phyloP scores from a whole-genome alignment of 2,888 invertebrate species.

The Drosophila nr. perissopoda region DNA sequence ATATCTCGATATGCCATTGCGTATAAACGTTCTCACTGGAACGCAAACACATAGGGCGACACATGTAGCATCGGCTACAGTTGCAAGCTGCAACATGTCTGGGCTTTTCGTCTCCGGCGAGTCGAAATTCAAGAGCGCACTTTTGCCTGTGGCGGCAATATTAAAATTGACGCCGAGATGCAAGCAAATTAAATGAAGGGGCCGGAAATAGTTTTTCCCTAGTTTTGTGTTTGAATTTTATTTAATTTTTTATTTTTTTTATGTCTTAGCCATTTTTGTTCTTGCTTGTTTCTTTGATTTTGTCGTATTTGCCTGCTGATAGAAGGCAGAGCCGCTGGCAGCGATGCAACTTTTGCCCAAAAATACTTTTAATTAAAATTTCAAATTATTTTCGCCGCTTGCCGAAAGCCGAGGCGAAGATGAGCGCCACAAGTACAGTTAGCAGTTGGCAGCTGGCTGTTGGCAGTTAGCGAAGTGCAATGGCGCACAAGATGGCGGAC shows the following conservation, averaged over 20 bases:
- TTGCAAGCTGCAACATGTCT: constrained; percentile 57
- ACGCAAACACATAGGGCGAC: constrained; percentile 11
- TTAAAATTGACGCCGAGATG: constrained; percentile 74
- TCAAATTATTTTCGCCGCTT: constrained; percentile 77
- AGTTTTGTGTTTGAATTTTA: constrained; percentile 46
- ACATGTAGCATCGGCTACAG: constrained; percentile 69
- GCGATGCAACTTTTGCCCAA: constrained; percentile 72
- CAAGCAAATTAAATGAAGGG: constrained; percentile 48
- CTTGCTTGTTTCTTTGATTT: constrained; percentile 73
- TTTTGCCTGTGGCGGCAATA: constrained; percentile 68
- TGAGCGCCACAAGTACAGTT: constrained; percentile 68
- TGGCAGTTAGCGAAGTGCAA: constrained; percentile 62
- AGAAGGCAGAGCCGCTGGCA: constrained; percentile 66
- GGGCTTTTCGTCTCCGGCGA: constrained; percentile 2
- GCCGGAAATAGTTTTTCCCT: constrained; percentile 71
- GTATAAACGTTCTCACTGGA: background rate
- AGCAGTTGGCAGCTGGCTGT: constrained; percentile 24
- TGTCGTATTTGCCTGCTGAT: constrained; percentile 79
- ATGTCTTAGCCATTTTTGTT: background rate
- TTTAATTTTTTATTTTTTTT: constrained; percentile 19
- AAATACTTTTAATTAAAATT: constrained; percentile 81
- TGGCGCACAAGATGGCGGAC: constrained; percentile 78
- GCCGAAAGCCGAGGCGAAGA: constrained; percentile 30
- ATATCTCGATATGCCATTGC: background rate
- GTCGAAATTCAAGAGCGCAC: constrained; percentile 49